Evolutionary conservation across 2,113 vertebrate species (phyloP).

Genomic region (Cygnus buccinator): DNA sequence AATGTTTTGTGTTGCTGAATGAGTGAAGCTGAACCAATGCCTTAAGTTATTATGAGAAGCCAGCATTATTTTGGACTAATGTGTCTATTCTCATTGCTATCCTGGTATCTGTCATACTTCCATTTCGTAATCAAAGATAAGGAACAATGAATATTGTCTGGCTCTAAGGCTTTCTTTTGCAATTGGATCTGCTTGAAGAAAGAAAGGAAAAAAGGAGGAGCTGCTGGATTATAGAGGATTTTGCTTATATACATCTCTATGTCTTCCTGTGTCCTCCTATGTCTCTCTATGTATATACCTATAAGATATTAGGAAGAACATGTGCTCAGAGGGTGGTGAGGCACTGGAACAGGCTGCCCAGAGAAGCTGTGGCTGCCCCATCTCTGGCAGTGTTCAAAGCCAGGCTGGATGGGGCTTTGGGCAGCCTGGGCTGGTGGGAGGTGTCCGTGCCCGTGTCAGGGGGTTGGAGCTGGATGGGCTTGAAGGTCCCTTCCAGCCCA

Average conservation of each 20-base stretch:
- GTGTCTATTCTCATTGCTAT: conserved; percentile 1
- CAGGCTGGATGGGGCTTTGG: no score
- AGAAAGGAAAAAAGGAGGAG: background rate
- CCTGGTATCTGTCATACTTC: conserved; percentile 21
- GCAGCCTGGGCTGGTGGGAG: no score
- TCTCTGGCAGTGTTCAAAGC: no score
- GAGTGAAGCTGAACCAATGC: background rate
- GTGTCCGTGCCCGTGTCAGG: no score
- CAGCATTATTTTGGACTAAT: background rate
- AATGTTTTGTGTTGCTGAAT: conserved; percentile 30
- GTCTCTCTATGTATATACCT: no score
- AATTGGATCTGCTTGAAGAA: background rate
- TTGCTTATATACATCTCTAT: background rate
- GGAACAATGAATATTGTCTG: background rate
- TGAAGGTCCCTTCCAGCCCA: no score
- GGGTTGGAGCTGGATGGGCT: no score
- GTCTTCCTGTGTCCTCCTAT: no score
- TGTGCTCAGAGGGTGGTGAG: no score
- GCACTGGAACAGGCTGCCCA: no score
- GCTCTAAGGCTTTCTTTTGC: background rate
- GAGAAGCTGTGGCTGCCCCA: no score
- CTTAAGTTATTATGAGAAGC: conserved; percentile 15
- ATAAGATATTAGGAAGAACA: no score
- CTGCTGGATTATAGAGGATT: background rate
- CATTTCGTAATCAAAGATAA: background rate